These are phyloP conservation scores for Lophochroa leadbeateri DNA, from an alignment of 2,113 vertebrate genomes.

Conservation along the genomic window DNA sequence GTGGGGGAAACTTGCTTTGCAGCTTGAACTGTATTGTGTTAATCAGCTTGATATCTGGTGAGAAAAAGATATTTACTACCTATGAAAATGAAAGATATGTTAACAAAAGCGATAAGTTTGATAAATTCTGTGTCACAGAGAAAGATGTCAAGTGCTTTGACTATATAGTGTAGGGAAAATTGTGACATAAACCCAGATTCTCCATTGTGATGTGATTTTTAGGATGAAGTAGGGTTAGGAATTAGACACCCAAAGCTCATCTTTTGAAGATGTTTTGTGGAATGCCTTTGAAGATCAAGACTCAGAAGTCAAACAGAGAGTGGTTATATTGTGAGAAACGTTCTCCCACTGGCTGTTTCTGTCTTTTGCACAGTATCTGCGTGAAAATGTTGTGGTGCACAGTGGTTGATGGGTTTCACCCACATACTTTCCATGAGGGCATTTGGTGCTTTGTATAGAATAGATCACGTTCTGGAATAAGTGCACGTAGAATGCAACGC, in stretches of 20 bases:
- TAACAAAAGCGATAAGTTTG: background rate
- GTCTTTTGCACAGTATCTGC: background rate
- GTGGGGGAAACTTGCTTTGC: background rate
- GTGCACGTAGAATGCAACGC: background rate
- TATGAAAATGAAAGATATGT: background rate
- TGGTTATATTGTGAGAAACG: background rate
- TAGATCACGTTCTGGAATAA: constrained; percentile 48
- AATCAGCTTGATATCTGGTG: background rate
- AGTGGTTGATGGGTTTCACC: constrained; percentile 43
- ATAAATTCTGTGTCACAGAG: background rate
- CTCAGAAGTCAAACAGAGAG: constrained; percentile 32
- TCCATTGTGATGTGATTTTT: background rate
- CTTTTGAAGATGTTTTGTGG: constrained; percentile 56
- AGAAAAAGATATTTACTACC: background rate
- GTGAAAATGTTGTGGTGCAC: background rate
- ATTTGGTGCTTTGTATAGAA: constrained; percentile 43
- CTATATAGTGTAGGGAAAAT: background rate
- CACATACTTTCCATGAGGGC: constrained; percentile 28
- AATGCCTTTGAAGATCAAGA: constrained; percentile 66
- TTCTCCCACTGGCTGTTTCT: constrained; percentile 33
- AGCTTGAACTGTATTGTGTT: background rate
- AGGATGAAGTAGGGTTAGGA: background rate
- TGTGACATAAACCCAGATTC: background rate
- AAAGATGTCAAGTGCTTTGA: background rate
- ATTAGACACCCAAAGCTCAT: constrained; percentile 25